Conservation (phyloP, 2,797 vertebrate species). For the Mus minutoides region DNA sequence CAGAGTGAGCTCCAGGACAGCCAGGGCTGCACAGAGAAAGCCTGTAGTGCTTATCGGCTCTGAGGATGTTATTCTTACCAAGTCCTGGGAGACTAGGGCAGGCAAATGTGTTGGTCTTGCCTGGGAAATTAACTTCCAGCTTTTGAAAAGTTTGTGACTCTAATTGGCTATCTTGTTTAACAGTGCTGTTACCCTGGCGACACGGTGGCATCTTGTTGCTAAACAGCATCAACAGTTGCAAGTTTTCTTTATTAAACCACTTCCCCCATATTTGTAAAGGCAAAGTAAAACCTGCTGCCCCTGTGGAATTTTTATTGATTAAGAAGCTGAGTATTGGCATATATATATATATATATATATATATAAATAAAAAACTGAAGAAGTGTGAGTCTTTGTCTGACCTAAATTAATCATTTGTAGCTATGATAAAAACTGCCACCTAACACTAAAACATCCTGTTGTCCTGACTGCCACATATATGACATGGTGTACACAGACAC, state of each 20-base stretch:
- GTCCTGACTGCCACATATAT: background rate
- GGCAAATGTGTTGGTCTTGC: background rate
- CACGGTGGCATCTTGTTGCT: background rate
- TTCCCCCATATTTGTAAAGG: background rate
- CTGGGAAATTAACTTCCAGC: conserved; percentile 52
- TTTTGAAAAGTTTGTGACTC: conserved; percentile 28
- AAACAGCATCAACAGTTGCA: background rate
- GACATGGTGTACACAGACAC: background rate
- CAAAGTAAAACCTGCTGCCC: conserved; percentile 9
- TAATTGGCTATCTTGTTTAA: conserved; percentile 49
- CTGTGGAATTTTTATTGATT: conserved; percentile 15
- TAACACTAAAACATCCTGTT: background rate
- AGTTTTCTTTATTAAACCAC: conserved; percentile 38
- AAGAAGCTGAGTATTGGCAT: background rate
- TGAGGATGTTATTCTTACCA: background rate
- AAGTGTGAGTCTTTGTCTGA: conserved; percentile 19
- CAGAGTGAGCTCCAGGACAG: background rate
- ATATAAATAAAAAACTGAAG: background rate
- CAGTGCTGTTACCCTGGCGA: background rate
- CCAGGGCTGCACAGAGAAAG: background rate
- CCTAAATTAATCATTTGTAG: conserved; percentile 7
- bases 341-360: too few species aligned
- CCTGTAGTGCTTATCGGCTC: background rate
- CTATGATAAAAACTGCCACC: background rate
- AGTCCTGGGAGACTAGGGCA: conserved; percentile 13